Percentiles rank a stretch among this genome's conserved stretches.
Conservation (phyloP, 2,888 invertebrate genomes). For the Cerastis rubricosa region DNA sequence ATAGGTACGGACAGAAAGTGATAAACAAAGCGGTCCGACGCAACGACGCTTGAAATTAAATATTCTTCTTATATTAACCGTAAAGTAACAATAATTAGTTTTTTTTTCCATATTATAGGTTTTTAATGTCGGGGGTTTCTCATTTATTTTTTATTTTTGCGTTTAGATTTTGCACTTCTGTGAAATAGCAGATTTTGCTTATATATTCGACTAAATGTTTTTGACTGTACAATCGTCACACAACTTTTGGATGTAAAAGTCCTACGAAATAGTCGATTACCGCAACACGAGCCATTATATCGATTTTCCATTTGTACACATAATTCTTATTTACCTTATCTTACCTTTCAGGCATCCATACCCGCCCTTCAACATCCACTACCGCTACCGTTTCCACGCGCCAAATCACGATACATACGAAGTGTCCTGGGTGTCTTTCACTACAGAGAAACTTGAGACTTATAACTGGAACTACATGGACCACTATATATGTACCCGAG, state of each 20-base stretch:
- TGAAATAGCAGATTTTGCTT: neutral
- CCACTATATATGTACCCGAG: constrained; percentile 98
- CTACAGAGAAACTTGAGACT: constrained; percentile 98
- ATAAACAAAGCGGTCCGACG: no score
- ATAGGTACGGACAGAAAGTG: no score
- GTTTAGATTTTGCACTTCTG: neutral
- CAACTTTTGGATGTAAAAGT: neutral
- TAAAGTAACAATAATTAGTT: no score
- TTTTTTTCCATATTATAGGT: no score
- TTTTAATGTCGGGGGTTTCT: no score
- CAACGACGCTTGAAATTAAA: no score
- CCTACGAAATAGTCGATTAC: neutral
- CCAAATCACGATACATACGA: constrained; percentile 98
- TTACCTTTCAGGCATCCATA: constrained; percentile 95
- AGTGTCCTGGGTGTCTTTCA: constrained; percentile 98
- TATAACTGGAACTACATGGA: constrained; percentile 99
- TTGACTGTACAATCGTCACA: neutral
- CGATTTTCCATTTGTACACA: neutral
- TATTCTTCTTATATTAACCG: no score
- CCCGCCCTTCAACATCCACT: constrained; percentile 97
- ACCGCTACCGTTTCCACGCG: constrained; percentile 97
- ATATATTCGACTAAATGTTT: neutral
- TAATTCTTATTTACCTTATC: neutral
- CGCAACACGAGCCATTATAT: neutral
- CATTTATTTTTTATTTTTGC: neutral